A percentile compares a stretch with the other conserved stretches of the same genome.
Conservation (phyloP, 64 coral and sea anemone species). For the Pachyseris speciosa region DNA sequence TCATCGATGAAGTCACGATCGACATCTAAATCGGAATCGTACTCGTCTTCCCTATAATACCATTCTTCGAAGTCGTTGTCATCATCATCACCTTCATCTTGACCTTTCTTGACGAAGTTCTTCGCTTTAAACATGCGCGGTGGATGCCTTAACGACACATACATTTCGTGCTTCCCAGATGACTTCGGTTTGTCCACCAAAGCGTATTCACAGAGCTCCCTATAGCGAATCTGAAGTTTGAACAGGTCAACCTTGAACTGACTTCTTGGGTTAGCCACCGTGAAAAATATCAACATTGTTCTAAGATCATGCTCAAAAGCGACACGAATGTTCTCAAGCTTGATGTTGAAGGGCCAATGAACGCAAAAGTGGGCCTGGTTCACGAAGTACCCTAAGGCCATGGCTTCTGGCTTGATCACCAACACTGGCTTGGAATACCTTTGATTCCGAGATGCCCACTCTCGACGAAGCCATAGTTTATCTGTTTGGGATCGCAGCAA, state of each 20-base stretch:
- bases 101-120: neutral
- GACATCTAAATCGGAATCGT: conserved; percentile 20
- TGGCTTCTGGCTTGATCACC: conserved; percentile 38
- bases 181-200: conserved; percentile 61
- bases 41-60: conserved; percentile 49
- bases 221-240: conserved; percentile 89
- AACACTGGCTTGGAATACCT: conserved; percentile 51
- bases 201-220: conserved; percentile 58
- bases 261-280: conserved; percentile 29
- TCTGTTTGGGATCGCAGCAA: neutral
- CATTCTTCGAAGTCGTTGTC: conserved; percentile 45
- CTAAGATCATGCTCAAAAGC: conserved; percentile 93
- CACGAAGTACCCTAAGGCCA: conserved; percentile 79
- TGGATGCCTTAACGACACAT: conserved; percentile 57
- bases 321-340: conserved; percentile 35
- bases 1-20: conserved; percentile 9
- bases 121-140: conserved; percentile 72
- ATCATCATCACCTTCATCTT: neutral
- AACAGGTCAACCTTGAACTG: conserved; percentile 48
- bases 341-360: conserved; percentile 65
- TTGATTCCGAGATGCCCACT: conserved; percentile 22
- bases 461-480: conserved; percentile 58
- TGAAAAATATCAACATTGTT: conserved; percentile 64
- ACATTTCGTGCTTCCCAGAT: neutral
- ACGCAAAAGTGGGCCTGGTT: conserved; percentile 43